Conservation (phyloP, 1,140 invertebrate genomes). For the Leucophenga varia region DNA sequence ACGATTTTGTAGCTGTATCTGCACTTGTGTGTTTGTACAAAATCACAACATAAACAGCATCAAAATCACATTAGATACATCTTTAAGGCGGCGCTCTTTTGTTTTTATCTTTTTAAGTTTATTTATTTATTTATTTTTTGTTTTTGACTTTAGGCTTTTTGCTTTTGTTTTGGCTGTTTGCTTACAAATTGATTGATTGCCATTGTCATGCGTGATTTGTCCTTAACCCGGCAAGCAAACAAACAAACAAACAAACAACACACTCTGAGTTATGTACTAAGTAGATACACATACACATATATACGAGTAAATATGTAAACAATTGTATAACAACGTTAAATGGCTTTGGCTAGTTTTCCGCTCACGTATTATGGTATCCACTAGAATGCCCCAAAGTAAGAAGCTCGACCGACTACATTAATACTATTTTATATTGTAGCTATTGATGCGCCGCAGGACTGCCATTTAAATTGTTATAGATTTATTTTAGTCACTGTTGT, state of each 20-base stretch:
- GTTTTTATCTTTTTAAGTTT: constrained; percentile 5
- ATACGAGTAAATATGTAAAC: too few species aligned
- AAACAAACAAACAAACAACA: constrained; percentile 12
- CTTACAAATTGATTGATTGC: constrained; percentile 49
- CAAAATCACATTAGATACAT: constrained; percentile 52
- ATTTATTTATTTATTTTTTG: constrained; percentile 3
- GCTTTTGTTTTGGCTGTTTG: constrained; percentile 32
- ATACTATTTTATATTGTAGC: too few species aligned
- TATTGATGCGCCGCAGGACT: too few species aligned
- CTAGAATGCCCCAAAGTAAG: too few species aligned
- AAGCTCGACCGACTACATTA: too few species aligned
- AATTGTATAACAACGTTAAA: too few species aligned
- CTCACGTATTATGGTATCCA: too few species aligned
- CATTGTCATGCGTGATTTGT: constrained; percentile 47
- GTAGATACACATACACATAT: constrained; percentile 5
- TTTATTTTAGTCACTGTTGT: too few species aligned
- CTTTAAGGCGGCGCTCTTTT: constrained; percentile 24
- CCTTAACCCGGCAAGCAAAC: constrained; percentile 33
- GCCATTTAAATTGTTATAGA: too few species aligned
- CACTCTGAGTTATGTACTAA: constrained; percentile 4
- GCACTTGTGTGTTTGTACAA: constrained; percentile 17
- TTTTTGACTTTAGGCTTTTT: too few species aligned
- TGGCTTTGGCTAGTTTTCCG: too few species aligned
- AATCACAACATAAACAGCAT: too few species aligned
- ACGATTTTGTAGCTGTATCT: constrained; percentile 7